Conservation (phyloP, 2,113 vertebrate species). For the Glareola pratincola region DNA sequence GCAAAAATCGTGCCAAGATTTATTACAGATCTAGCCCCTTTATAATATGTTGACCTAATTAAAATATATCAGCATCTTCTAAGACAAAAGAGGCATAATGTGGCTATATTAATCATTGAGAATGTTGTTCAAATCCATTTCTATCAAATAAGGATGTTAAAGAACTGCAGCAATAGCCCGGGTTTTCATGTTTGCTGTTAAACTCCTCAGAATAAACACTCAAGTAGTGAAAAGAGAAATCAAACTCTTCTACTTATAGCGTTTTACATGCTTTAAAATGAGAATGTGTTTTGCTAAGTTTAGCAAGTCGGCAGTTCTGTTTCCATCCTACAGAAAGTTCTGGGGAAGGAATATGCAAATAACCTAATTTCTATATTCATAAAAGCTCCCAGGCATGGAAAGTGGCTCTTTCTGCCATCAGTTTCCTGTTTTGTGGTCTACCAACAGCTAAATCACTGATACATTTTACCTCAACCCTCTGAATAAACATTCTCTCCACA, state of each 20-base stretch:
- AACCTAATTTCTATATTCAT: not conserved
- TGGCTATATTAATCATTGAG: not conserved
- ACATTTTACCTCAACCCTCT: not conserved
- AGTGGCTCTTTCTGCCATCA: not conserved
- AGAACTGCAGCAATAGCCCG: not conserved
- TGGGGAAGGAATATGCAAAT: not conserved
- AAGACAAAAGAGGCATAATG: fast-evolving
- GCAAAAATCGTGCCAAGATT: not conserved
- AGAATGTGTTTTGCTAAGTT: not conserved
- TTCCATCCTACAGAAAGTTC: not conserved
- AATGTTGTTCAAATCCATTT: not conserved
- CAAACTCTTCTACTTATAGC: not conserved
- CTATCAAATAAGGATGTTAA: not conserved
- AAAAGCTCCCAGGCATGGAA: not conserved
- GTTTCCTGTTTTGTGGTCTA: not conserved
- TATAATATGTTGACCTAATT: not conserved
- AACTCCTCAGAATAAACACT: not conserved
- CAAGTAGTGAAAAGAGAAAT: not conserved
- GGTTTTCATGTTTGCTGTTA: not conserved
- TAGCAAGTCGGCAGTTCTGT: not conserved
- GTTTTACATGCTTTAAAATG: not conserved
- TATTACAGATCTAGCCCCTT: not conserved
- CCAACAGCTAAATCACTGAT: not conserved
- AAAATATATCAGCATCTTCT: not conserved
- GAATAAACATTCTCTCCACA: fast-evolving